phyloP scores from a whole-genome alignment of 2,113 vertebrate genomes.

The Menura novaehollandiae region DNA sequence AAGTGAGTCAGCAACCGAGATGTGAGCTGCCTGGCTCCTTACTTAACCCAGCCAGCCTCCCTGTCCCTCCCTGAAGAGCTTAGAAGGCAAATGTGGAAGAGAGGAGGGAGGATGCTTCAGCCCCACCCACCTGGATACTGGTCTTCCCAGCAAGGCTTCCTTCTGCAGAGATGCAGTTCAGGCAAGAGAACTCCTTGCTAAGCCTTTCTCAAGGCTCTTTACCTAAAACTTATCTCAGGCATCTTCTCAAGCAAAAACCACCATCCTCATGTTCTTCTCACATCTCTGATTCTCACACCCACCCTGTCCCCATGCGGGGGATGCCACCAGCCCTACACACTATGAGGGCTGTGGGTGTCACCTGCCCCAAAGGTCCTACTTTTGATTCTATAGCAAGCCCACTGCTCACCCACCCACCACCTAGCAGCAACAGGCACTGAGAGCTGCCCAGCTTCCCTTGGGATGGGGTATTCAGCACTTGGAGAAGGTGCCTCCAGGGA shows the following conservation, averaged over 20 bases:
- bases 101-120: fast-evolving
- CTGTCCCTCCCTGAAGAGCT: neutral
- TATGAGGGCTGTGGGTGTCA: neutral
- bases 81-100: fast-evolving
- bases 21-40: neutral
- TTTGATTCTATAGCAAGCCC: neutral
- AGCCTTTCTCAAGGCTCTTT: neutral
- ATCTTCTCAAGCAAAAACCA: neutral
- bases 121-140: neutral
- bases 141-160: neutral
- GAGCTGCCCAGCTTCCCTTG: neutral
- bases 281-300: fast-evolving
- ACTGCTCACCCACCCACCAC: neutral
- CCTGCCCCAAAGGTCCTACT: neutral
- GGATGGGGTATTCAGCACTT: neutral
- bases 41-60: neutral
- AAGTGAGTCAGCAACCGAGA: neutral
- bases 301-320: fast-evolving
- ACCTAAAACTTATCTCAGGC: neutral
- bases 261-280: neutral
- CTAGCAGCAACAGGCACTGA: neutral
- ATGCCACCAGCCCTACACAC: neutral
- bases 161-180: neutral
- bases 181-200: neutral
- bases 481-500: neutral